A percentile compares a stretch with the other conserved stretches of the same genome.
Conservation (phyloP, 1,140 invertebrate species). For the Caenorhabditis brenneri region DNA sequence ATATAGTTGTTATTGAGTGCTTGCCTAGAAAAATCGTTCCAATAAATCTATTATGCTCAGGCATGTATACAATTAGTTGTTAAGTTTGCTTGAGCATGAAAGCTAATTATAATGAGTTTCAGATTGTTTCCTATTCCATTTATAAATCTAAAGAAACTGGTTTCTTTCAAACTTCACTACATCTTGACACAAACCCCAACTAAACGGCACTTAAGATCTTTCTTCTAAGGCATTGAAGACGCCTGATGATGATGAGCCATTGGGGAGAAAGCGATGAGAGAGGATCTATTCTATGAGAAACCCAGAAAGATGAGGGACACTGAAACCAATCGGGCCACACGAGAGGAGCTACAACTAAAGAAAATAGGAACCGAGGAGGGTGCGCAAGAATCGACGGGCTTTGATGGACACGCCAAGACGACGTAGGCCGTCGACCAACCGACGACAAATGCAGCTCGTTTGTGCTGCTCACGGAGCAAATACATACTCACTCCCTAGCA, state of each 20-base stretch:
- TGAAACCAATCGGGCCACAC: slow-evolving; percentile 14
- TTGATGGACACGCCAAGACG: slow-evolving; percentile 15
- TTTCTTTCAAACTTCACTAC: too few species aligned
- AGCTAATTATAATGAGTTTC: too few species aligned
- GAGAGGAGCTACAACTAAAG: background rate
- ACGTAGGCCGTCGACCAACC: background rate
- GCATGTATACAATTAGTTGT: too few species aligned
- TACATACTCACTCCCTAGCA: background rate
- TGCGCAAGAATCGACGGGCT: background rate
- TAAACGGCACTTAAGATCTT: too few species aligned
- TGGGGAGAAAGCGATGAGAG: background rate
- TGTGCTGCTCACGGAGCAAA: slow-evolving; percentile 28
- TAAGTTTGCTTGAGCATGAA: too few species aligned
- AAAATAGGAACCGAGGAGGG: background rate
- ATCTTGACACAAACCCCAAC: background rate
- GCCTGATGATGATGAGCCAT: slow-evolving; percentile 33
- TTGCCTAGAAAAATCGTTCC: too few species aligned
- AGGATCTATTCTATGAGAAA: background rate
- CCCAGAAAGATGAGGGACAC: background rate
- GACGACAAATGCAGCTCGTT: slow-evolving; percentile 35
- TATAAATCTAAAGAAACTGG: too few species aligned
- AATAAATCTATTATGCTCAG: too few species aligned
- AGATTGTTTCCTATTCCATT: too few species aligned
- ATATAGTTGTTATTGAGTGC: too few species aligned
- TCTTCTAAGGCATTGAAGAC: background rate